Conservation (phyloP, 2,888 invertebrate species). For the Frankliniella intonsa region DNA sequence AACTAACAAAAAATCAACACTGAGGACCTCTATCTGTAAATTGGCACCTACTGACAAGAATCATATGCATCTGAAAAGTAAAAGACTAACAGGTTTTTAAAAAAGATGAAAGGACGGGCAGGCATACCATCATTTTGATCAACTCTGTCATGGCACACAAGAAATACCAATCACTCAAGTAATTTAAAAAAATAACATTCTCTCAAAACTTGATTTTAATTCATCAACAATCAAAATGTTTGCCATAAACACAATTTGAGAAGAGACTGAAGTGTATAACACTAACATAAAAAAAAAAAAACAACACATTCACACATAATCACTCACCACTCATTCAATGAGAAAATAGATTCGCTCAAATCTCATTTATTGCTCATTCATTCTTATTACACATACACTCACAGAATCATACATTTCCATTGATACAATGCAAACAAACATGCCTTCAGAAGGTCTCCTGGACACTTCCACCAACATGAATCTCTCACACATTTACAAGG, state of each 20-base stretch:
- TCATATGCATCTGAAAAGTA: neutral
- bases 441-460: slow-evolving; percentile 41
- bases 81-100: neutral
- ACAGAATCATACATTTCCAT: slow-evolving; percentile 38
- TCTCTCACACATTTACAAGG: slow-evolving; percentile 41
- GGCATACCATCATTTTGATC: slow-evolving; percentile 25
- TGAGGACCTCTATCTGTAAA: neutral
- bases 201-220: neutral
- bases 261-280: slow-evolving; percentile 25
- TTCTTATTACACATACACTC: slow-evolving; percentile 35
- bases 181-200: slow-evolving; percentile 21
- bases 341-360: slow-evolving; percentile 1
- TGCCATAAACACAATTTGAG: neutral
- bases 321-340: neutral
- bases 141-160: slow-evolving; percentile 19
- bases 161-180: neutral
- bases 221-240: slow-evolving; percentile 25
- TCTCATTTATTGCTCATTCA: slow-evolving; percentile 30
- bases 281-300: neutral
- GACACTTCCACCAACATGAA: slow-evolving; percentile 42
- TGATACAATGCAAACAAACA: slow-evolving; percentile 43
- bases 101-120: slow-evolving; percentile 15
- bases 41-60: slow-evolving; percentile 11
- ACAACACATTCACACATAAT: neutral
- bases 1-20: neutral